Evolutionary conservation across 2,113 vertebrate genomes (phyloP), one percentile per base, ranked within the genome.

Genomic region (Protomyctophum bolini): DNA sequence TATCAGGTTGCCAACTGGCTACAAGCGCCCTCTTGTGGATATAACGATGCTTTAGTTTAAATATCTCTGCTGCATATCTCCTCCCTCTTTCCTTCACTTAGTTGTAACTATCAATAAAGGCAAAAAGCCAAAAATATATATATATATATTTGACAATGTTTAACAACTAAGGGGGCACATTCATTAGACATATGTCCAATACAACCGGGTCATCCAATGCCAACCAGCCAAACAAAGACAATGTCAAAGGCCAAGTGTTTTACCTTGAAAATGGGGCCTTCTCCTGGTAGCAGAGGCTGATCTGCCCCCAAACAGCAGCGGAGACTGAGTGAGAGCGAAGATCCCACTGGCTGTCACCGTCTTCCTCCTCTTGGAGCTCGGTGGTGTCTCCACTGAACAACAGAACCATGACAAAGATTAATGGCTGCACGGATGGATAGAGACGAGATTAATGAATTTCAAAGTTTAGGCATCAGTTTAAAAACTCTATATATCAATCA

Each of bases 291-390:
- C 70, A 0, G 91, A 85, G 0, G 87, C 85, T 0, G 87, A 80
- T 73, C 82, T 93, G n/a, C 93, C 89, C 28, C 86, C 92, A 76
- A 96, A 96, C 58, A 99, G 89, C 83, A 99, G 70, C 0, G 97
- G 98, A 4, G 98, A 99, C 70, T 90, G 93, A 15, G 97, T 98
- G 73, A 99, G 95, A 0, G 96, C 94, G n/a, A 94, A 77, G 29
- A 99, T 95, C 64, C 96, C 94, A 46, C 93, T 96, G 0, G 94
- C 90, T 0, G 94, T 96, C 3, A 98, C 92, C 0, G 77, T 21
- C 8, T 84, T 91, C 75, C 91, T 91, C 52, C 79, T 0, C 1
- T 91, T 83, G 3, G 86, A 84, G 72, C 86, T 66, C 0, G 93
- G 90, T 3, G 96, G 91, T 6, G 95, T 94, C 1, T 82, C 88